Conservation (phyloP, 2,888 invertebrate genomes). For the Andricus curvator region DNA sequence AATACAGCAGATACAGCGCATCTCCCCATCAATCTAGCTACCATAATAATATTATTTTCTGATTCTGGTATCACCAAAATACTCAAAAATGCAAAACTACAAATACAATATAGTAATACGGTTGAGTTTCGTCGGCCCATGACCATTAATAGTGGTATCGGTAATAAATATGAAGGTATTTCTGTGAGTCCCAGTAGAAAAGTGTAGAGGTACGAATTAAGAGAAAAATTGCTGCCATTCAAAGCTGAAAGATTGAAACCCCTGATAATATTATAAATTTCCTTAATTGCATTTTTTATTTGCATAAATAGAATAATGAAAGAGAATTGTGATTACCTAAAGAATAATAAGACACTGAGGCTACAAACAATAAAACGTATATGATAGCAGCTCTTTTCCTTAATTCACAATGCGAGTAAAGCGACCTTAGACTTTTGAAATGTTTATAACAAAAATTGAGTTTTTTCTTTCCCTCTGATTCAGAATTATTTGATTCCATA, state of each 20-base stretch:
- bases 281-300: too few relatives aligned
- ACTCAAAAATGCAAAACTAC: slow-evolving; percentile 78
- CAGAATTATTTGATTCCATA: background rate
- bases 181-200: slow-evolving; percentile 80
- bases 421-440: slow-evolving; percentile 55
- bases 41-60: slow-evolving; percentile 62
- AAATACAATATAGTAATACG: slow-evolving; percentile 77
- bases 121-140: slow-evolving; percentile 79
- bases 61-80: slow-evolving; percentile 77
- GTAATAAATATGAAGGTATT: slow-evolving; percentile 80
- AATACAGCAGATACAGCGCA: slow-evolving; percentile 81
- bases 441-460: slow-evolving; percentile 8
- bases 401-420: slow-evolving; percentile 62
- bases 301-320: too few relatives aligned
- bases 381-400: slow-evolving; percentile 61
- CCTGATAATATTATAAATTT: too few relatives aligned
- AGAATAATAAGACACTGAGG: slow-evolving; percentile 67
- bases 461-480: slow-evolving; percentile 16
- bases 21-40: slow-evolving; percentile 79
- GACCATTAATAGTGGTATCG: slow-evolving; percentile 78
- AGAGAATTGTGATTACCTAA: slow-evolving; percentile 57
- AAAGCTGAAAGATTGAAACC: slow-evolving; percentile 73
- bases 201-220: slow-evolving; percentile 79
- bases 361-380: slow-evolving; percentile 67
- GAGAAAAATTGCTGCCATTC: slow-evolving; percentile 80